Base-by-base conservation (phyloP, 92 coral and sea anemone species). In the Galaxea fascicularis region DNA sequence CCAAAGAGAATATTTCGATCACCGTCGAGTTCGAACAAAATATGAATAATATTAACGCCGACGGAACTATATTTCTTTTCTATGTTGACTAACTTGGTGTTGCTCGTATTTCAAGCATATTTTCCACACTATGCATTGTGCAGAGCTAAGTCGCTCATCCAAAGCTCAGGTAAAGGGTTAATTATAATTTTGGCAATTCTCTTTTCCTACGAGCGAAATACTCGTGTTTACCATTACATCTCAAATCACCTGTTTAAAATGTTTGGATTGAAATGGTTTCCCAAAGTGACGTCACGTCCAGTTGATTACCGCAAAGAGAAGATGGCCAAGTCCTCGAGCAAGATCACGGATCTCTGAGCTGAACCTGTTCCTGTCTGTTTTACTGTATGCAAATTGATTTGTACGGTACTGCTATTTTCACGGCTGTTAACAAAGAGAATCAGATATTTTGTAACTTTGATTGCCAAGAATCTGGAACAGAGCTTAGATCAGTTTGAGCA, bases 181-280 rank as follows among this genome's bases (percentile, higher is more conserved):
- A 82, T 82, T 82, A 56, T 82, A 69, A 56, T 71, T 71, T 82
- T 60, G 66, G 86, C 28, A 82, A 70, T 82, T 82, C 58, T 71
- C 14, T 18, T 16, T 71, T 82, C 57, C 28, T 44, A 56, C 69
- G 71, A 70, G 69, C 78, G 67, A 82, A 69, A 71, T 70, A 45
- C 70, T 71, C 78, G 65, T 82, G 86, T 82, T 82, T 82, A 82
- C 71, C 70, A 70, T 41, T 82, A 71, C 70, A 41, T 51, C 54
- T 35, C 53, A 24, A 59, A 70, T 82, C 86, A 82, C 86, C 86
- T 82, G 86, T 82, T 56, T 82, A 65, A 39, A 70, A 24, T 79
- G 82, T 82, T 70, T 53, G 78, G 70, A 70, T 69, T 71, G 41
- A 69, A 82, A 82, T 82, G 86, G 86, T 80, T 80, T 68, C 39